These are phyloP conservation scores for Diarsia brunnea DNA, from an alignment of 2,888 invertebrate species.

Conservation along the genomic window DNA sequence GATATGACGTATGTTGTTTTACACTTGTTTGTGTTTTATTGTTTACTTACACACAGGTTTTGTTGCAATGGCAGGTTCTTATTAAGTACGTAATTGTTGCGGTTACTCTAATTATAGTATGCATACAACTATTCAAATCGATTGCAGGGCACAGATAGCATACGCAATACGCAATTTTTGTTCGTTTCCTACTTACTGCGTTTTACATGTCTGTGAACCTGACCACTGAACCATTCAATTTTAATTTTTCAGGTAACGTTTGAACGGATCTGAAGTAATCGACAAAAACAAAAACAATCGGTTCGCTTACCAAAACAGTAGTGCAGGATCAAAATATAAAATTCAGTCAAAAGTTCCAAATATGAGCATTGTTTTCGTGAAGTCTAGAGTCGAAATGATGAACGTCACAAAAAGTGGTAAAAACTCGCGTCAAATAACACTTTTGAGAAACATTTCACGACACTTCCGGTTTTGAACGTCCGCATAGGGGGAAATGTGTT, in stretches of 20 bases:
- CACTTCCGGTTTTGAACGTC: conserved; percentile 79
- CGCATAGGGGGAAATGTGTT: conserved; percentile 72
- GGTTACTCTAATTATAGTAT: conserved; percentile 58
- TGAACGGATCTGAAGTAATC: background rate
- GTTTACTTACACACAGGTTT: conserved; percentile 62
- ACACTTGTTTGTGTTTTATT: conserved; percentile 32
- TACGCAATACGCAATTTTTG: conserved; percentile 42
- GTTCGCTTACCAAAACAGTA: conserved; percentile 71
- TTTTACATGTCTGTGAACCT: conserved; percentile 41
- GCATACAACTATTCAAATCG: conserved; percentile 45
- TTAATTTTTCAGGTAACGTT: conserved; percentile 31
- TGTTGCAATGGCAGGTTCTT: conserved; percentile 58
- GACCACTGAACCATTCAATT: conserved; percentile 55
- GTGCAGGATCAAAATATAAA: conserved; percentile 44
- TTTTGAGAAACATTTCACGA: conserved; percentile 82
- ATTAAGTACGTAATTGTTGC: conserved; percentile 61
- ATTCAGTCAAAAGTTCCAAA: conserved; percentile 75
- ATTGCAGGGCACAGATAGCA: conserved; percentile 32
- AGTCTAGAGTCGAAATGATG: conserved; percentile 55
- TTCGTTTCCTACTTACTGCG: conserved; percentile 36
- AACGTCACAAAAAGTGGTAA: conserved; percentile 75
- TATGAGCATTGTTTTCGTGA: conserved; percentile 74
- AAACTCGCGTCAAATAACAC: conserved; percentile 84
- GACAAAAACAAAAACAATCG: conserved; percentile 45
- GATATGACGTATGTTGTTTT: conserved; percentile 29